Conservation (phyloP, 2,113 vertebrate genomes). For the Gobio gobio region DNA sequence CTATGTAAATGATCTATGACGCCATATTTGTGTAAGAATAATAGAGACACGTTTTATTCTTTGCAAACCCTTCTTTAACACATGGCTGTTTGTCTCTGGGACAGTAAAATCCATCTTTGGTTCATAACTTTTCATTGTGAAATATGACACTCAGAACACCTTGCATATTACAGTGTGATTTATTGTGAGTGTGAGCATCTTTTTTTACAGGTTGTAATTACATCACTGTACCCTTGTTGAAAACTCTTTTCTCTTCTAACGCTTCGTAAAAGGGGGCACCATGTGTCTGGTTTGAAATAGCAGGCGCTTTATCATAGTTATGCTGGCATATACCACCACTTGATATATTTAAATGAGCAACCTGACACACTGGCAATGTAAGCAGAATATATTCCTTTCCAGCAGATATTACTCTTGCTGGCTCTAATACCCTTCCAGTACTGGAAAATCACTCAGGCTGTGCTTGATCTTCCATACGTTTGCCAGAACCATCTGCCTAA, state of each 20-base stretch:
- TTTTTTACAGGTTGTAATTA: constrained; percentile 38
- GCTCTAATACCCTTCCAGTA: constrained; percentile 20
- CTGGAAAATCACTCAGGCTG: constrained; percentile 10
- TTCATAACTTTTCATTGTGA: constrained; percentile 30
- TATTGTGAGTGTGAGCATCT: constrained; percentile 14
- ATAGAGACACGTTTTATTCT: neutral
- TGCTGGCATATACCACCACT: constrained; percentile 16
- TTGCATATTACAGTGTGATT: constrained; percentile 49
- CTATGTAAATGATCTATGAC: neutral
- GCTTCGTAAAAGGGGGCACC: neutral
- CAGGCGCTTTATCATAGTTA: constrained; percentile 47
- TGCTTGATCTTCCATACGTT: constrained; percentile 20
- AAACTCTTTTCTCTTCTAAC: constrained; percentile 43
- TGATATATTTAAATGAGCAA: constrained; percentile 57
- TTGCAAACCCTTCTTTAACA: constrained; percentile 9
- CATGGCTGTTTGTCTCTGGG: neutral
- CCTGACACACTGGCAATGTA: constrained; percentile 41
- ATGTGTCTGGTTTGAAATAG: constrained; percentile 27
- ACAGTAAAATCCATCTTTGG: constrained; percentile 35
- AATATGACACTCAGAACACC: constrained; percentile 40
- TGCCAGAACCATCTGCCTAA: constrained; percentile 40
- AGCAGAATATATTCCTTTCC: constrained; percentile 47
- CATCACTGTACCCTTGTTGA: constrained; percentile 39
- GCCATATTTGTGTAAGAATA: neutral
- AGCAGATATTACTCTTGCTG: constrained; percentile 43